phyloP scores from a whole-genome alignment of 2,888 invertebrate genomes.

The Magallana nippona region DNA sequence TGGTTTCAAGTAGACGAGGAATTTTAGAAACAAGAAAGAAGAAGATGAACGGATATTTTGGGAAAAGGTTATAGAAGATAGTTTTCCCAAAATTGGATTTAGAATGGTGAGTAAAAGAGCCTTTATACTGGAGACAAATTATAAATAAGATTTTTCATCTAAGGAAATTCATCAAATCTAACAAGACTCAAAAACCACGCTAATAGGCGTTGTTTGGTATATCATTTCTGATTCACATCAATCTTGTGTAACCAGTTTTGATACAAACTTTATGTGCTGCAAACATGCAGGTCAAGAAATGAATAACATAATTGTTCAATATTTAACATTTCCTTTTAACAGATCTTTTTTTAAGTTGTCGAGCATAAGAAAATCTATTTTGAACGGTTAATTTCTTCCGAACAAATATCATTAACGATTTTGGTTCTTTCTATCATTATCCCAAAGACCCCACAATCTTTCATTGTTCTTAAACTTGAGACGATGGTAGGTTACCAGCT shows the following conservation, averaged over 20 bases:
- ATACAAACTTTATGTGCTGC: neutral
- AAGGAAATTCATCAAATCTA: neutral
- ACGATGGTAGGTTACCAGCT: neutral
- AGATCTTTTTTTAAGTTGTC: neutral
- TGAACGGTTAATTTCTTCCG: constrained; percentile 28
- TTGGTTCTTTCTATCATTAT: neutral
- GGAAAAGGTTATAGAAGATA: too few species aligned
- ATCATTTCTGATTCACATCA: neutral
- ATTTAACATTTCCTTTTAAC: neutral
- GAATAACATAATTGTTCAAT: neutral
- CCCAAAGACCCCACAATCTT: neutral
- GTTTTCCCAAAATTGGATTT: too few species aligned
- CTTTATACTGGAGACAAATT: neutral
- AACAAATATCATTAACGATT: neutral
- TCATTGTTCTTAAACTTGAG: neutral
- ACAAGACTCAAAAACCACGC: neutral
- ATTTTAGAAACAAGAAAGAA: too few species aligned
- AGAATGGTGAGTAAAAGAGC: neutral
- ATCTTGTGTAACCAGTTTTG: neutral
- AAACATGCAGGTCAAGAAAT: neutral
- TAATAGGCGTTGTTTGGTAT: neutral
- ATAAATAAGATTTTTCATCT: neutral
- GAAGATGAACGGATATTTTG: too few species aligned
- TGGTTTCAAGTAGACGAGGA: too few species aligned
- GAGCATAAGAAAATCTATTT: neutral